Evolutionary conservation across 2,797 vertebrate species (phyloP), one percentile per base, ranked within the genome.

Genomic region (Tympanoctomys barrerae): DNA sequence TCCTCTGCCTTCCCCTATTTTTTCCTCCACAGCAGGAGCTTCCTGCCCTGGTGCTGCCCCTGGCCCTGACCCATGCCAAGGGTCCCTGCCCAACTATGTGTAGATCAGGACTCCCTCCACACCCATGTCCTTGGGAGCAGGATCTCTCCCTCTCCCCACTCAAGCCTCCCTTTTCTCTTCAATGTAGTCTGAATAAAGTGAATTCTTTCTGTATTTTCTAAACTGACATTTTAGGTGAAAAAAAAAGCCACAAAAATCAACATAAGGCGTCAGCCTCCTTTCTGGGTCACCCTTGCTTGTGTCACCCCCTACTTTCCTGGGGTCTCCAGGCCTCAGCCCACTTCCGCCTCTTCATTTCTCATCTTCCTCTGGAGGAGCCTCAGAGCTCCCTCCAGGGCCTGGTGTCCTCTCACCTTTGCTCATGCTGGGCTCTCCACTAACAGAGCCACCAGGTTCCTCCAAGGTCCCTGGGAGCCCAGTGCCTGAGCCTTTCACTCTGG

Each of bases 181-280:
- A 71, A 46, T 97, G 84, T 96, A 95, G 93, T 97, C 94, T 97
- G 57, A 96, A 97, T 97, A 97, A 97, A 97, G 89, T 96, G 94
- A 81, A 82, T 95, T 95, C 93, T 90, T 97, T 28, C 73, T 94
- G 77, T 97, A 94, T 97, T 97, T 98, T 97, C 97, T 97, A 97
- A 97, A 96, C 75, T 84, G 90, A 97, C 90, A 95, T 97, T 98
- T 97, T 96, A 93, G 97, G 80, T 95, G 96, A 75, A 70, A 93
- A 94, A 94, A 64, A 92, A 80, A 80, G 81, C 16, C 18, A 54
- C 26, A 89, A 82, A 86, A 82, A 91, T 11, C 52, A 54, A 54
- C 52, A 71, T 54, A 68, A 80, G 22, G 93, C 93, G 90, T 97
- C 86, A 54, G 95, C 68, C 94, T 97, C 79, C 0, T 98, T 94